Evolutionary conservation across 2,797 vertebrate genomes (phyloP), one percentile per base, ranked within the genome.

Genomic region (Falco biarmicus): DNA sequence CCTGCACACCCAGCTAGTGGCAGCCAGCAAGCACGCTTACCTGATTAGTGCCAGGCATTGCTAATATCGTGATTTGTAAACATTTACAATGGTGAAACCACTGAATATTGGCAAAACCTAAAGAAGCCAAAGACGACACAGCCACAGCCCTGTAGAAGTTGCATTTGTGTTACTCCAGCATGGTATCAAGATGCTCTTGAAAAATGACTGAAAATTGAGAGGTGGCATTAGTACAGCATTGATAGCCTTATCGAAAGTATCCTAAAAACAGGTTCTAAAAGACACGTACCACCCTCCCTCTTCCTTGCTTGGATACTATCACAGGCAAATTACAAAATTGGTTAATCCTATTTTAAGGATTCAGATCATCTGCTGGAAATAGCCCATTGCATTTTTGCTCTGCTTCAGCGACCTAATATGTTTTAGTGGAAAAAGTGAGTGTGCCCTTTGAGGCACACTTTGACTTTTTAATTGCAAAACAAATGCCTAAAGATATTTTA

Each of bases 391-490:
- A 69, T 77, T 84, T 95, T 75, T 95, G 87, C 32, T 53, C 14
- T 3, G 57, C 89, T 94, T 90, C 95, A 82, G 47, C 66, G 68
- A 81, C 93, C 90, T 96, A 95, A 96, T 96, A 50, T 73, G 87
- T 91, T 96, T 96, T 63, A 93, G 93, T 93, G 87, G 93, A 97
- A 97, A 94, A 97, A 97, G 83, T 16, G 6, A 90, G 60, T 17
- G 97, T 79, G 80, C 28, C 90, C 97, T 94, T 96, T 71, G 85
- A 96, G 69, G 66, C 43, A 63, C 37, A 68, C 70, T 89, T 71
- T 97, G 90, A 95, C 87, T 96, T 97, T 97, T 94, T 96, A 90
- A 98, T 96, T 96, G 85, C 88, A 96, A 96, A 97, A 88, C 64
- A 97, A 97, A 93, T 71, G 79, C 91, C 89, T 87, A 29, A 87